Evolutionary conservation across 2,888 invertebrate species (phyloP).

Genomic region (Dione vanillae): DNA sequence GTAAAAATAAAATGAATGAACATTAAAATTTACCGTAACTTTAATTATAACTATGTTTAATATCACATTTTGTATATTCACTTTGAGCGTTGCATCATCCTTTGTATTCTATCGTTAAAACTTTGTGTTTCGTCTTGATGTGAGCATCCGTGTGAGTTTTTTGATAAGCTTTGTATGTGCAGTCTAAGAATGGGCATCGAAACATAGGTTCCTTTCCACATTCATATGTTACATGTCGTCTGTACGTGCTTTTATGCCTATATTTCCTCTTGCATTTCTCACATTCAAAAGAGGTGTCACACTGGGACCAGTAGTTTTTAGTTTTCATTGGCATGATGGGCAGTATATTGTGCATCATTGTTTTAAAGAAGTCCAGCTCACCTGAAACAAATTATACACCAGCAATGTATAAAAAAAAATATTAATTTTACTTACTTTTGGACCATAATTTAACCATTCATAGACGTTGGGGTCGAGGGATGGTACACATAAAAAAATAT

Average conservation of each 20-base stretch:
- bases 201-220: conserved; percentile 86
- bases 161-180: conserved; percentile 80
- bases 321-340: conserved; percentile 80
- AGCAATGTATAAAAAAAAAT: conserved; percentile 38
- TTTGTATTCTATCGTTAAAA: conserved; percentile 85
- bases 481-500: conserved; percentile 55
- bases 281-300: conserved; percentile 82
- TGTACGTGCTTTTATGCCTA: conserved; percentile 89
- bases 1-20: conserved; percentile 41
- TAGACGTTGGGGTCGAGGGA: conserved; percentile 21
- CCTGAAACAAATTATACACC: conserved; percentile 73
- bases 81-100: conserved; percentile 58
- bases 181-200: conserved; percentile 77
- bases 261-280: conserved; percentile 89
- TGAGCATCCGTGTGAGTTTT: conserved; percentile 81
- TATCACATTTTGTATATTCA: conserved; percentile 70
- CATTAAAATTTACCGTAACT: conserved; percentile 41
- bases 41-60: conserved; percentile 63
- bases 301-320: conserved; percentile 80
- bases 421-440: conserved; percentile 43
- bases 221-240: conserved; percentile 88
- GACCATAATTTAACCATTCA: conserved; percentile 33
- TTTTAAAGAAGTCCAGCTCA: conserved; percentile 81
- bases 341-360: conserved; percentile 79
- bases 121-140: conserved; percentile 80